These are phyloP conservation scores for Stenchaetothrips biformis DNA, from an alignment of 2,888 invertebrate genomes.

Conservation along the genomic window DNA sequence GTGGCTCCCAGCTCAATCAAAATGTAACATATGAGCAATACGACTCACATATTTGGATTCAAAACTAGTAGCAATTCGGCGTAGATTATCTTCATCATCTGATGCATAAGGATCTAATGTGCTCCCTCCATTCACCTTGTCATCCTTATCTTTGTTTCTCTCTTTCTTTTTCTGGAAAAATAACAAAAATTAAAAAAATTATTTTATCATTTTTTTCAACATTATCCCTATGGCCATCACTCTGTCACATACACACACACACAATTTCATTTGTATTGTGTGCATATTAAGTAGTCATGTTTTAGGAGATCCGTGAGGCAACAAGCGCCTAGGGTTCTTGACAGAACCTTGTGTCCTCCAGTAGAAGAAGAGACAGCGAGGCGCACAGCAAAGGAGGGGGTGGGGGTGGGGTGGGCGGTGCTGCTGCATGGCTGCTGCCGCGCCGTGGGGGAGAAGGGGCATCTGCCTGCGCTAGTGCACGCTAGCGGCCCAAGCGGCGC, in stretches of 20 bases:
- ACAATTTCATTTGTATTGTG: background rate
- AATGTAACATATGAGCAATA: constrained; percentile 30
- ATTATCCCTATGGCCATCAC: background rate
- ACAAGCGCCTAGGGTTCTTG: no score
- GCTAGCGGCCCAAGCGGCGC: no score
- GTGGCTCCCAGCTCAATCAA: background rate
- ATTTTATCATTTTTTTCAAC: background rate
- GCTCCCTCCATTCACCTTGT: constrained; percentile 46
- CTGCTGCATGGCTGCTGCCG: no score
- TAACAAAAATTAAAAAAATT: constrained; percentile 22
- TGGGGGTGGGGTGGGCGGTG: no score
- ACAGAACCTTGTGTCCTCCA: no score
- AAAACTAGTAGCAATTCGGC: constrained; percentile 78
- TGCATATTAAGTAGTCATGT: background rate
- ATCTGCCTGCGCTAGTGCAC: no score
- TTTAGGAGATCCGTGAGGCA: background rate
- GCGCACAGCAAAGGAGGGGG: no score
- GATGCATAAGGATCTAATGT: constrained; percentile 52
- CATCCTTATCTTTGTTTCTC: constrained; percentile 43
- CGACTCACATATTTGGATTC: constrained; percentile 89
- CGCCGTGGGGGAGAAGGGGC: no score
- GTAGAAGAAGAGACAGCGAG: no score
- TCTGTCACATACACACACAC: background rate
- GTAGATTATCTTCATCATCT: constrained; percentile 69
- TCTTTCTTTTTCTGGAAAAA: constrained; percentile 47